Percentiles rank a stretch among this genome's conserved stretches.
Conservation (phyloP, 1,140 invertebrate genomes). For the Drosophila elegans region DNA sequence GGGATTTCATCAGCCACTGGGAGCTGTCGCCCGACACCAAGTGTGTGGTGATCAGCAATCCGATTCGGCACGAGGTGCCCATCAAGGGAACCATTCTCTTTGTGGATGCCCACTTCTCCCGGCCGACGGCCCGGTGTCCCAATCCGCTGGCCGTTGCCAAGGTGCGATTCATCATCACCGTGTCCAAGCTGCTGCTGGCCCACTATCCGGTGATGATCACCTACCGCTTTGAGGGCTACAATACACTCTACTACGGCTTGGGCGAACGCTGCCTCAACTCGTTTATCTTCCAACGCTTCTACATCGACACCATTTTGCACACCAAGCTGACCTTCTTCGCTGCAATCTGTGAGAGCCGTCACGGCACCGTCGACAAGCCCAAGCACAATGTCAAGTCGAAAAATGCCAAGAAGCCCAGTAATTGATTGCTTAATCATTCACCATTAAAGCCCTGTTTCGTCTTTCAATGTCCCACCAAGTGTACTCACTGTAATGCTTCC, state of each 20-base stretch:
- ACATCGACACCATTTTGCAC: conserved; percentile 71
- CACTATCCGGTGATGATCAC: conserved; percentile 74
- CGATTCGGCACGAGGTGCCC: conserved; percentile 36
- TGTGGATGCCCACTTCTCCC: conserved; percentile 74
- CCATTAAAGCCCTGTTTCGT: neutral
- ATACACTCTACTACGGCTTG: conserved; percentile 64
- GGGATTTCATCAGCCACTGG: conserved; percentile 63
- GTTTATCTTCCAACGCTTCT: conserved; percentile 62
- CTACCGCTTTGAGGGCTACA: conserved; percentile 71
- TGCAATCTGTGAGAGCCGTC: conserved; percentile 60
- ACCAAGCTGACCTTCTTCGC: conserved; percentile 65
- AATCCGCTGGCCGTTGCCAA: conserved; percentile 74
- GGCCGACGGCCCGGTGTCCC: conserved; percentile 65
- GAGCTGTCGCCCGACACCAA: conserved; percentile 62
- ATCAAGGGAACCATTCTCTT: conserved; percentile 61
- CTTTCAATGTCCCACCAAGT: neutral
- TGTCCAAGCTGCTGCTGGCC: conserved; percentile 48
- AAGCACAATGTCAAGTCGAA: conserved; percentile 32
- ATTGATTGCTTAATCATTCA: neutral
- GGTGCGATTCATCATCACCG: conserved; percentile 64
- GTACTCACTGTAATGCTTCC: conserved; percentile 81
- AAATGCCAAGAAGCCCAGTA: neutral
- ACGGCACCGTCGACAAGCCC: conserved; percentile 59
- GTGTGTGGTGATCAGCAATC: conserved; percentile 64
- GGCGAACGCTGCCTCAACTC: conserved; percentile 41